phyloP scores from a whole-genome alignment of 2,888 invertebrate genomes.

The Stenolophus ochropezus region DNA sequence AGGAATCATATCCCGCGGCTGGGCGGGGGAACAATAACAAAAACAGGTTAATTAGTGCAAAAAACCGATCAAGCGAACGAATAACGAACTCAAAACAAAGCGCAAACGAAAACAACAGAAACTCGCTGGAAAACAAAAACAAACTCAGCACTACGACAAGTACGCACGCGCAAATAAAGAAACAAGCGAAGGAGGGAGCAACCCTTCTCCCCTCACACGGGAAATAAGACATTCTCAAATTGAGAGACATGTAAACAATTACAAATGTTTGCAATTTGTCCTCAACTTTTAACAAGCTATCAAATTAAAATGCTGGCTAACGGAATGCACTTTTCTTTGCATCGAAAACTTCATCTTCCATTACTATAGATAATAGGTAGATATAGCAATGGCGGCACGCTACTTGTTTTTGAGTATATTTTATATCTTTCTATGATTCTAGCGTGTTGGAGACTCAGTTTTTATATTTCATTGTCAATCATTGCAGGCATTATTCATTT shows the following conservation, averaged over 20 bases:
- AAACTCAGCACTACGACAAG: conserved; percentile 29
- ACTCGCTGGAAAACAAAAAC: conserved; percentile 52
- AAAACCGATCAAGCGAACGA: conserved; percentile 54
- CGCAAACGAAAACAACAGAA: conserved; percentile 52
- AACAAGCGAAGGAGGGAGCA: conserved; percentile 9
- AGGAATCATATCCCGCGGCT: conserved; percentile 25
- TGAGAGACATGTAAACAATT: not conserved
- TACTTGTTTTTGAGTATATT: too few relatives aligned
- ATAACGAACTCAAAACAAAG: conserved; percentile 50
- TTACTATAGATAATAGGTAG: too few relatives aligned
- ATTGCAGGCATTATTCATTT: too few relatives aligned
- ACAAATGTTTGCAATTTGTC: not conserved
- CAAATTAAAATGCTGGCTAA: too few relatives aligned
- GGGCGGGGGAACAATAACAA: conserved; percentile 44
- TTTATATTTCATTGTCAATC: too few relatives aligned
- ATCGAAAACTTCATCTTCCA: too few relatives aligned
- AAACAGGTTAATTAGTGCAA: conserved; percentile 57
- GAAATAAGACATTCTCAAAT: not conserved
- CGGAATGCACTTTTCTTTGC: too few relatives aligned
- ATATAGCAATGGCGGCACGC: too few relatives aligned
- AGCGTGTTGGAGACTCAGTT: too few relatives aligned
- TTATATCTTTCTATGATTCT: too few relatives aligned
- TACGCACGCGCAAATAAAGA: conserved; percentile 45
- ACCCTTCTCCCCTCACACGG: not conserved
- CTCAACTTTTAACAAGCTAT: not conserved